These are phyloP conservation scores for Tauraco erythrolophus DNA, from an alignment of 2,113 vertebrate species.

Conservation along the genomic window DNA sequence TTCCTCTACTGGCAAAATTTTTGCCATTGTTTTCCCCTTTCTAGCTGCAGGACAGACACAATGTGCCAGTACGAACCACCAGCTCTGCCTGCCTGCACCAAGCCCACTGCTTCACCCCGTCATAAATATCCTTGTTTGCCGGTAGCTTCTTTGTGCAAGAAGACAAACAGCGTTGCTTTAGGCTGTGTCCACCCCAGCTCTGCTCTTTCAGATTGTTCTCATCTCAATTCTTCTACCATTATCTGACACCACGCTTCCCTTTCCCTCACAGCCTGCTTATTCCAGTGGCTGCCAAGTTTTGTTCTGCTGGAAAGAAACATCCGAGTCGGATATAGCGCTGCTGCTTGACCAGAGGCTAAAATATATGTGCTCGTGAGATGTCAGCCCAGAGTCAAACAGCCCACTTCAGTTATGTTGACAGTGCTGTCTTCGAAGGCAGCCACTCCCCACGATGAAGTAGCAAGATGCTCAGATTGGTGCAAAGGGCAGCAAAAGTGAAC, in stretches of 20 bases:
- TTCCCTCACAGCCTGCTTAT: not conserved
- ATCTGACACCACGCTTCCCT: not conserved
- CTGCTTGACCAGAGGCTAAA: not conserved
- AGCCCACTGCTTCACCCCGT: not conserved
- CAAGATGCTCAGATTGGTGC: not conserved
- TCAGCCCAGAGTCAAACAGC: not conserved
- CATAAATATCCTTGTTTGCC: not conserved
- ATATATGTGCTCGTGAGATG: accelerated
- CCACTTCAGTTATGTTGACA: not conserved
- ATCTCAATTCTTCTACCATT: not conserved
- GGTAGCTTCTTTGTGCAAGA: not conserved
- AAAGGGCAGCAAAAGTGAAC: not conserved
- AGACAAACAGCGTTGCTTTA: not conserved
- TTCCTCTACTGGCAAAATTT: not conserved
- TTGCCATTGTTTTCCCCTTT: not conserved
- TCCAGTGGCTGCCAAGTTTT: not conserved
- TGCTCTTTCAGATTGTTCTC: not conserved
- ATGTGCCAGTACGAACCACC: not conserved
- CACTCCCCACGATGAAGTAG: not conserved
- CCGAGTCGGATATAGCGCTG: accelerated
- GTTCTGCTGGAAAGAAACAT: not conserved
- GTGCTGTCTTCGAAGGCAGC: not conserved
- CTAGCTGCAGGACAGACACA: not conserved
- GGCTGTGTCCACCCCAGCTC: accelerated
- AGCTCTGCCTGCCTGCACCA: not conserved